Conservation (phyloP, 2,797 vertebrate genomes). For the Acipenser ruthenus region DNA sequence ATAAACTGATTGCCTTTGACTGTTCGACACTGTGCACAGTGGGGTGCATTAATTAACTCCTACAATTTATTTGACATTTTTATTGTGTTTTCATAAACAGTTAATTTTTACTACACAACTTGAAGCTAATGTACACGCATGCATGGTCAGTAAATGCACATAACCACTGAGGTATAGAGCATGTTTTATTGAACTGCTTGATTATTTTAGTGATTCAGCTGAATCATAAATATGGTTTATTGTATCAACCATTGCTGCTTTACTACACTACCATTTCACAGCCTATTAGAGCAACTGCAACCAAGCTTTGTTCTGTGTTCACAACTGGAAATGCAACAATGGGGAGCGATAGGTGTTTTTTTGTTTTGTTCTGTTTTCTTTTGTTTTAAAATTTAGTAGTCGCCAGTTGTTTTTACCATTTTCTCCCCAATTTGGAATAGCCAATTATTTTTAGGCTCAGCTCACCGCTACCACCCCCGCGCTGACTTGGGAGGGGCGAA, state of each 20-base stretch:
- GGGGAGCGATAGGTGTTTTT: too few species aligned
- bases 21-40: background rate
- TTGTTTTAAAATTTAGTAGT: too few species aligned
- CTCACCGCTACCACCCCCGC: too few species aligned
- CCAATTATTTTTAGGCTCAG: too few species aligned
- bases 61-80: background rate
- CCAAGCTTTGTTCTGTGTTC: too few species aligned
- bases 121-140: background rate
- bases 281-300: background rate
- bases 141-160: background rate
- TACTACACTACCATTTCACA: background rate
- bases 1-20: background rate
- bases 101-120: background rate
- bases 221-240: background rate
- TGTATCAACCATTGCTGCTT: background rate
- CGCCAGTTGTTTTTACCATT: too few species aligned
- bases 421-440: too few species aligned
- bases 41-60: too few species aligned
- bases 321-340: too few species aligned
- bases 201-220: background rate
- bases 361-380: too few species aligned
- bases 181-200: background rate
- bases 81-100: background rate
- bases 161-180: background rate
- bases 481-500: too few species aligned